Evolutionary conservation across 2,888 invertebrate species (phyloP).

Genomic region (Acleris cristana): DNA sequence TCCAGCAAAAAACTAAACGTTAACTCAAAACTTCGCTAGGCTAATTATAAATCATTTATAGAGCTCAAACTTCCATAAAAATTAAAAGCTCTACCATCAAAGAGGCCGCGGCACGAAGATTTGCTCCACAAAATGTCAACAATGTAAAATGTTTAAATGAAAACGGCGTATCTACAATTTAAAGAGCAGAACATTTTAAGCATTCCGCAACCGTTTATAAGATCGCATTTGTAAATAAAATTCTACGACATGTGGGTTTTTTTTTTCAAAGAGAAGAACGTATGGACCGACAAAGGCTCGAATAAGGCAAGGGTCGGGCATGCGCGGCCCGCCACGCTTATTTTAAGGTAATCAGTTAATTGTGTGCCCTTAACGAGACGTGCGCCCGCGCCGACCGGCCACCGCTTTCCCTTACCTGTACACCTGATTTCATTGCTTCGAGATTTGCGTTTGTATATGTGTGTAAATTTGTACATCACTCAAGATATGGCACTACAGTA

Average conservation of each 20-base stretch:
- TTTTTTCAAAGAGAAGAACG: too few species aligned
- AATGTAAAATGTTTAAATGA: conserved; percentile 45
- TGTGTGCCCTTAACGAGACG: conserved; percentile 64
- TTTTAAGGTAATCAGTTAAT: conserved; percentile 74
- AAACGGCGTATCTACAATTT: too few species aligned
- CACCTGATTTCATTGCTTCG: conserved; percentile 1
- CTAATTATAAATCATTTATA: conserved; percentile 52
- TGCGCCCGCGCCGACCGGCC: conserved; percentile 13
- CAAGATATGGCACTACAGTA: too few species aligned
- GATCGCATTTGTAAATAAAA: too few species aligned
- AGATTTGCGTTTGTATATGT: too few species aligned
- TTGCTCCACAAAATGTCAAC: conserved; percentile 82
- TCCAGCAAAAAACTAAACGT: conserved; percentile 20
- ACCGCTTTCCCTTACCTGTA: conserved; percentile 1
- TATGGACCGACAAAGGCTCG: conserved; percentile 69
- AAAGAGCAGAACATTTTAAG: too few species aligned
- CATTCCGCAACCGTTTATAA: too few species aligned
- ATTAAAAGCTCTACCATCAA: conserved; percentile 74
- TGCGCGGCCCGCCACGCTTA: conserved; percentile 65
- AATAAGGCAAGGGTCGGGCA: conserved; percentile 54
- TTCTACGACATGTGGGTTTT: too few species aligned
- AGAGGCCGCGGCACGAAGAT: conserved; percentile 80
- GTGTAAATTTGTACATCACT: too few species aligned
- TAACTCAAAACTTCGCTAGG: conserved; percentile 38
- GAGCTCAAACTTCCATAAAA: conserved; percentile 65